These are phyloP conservation scores for Lampris megalopsis DNA, from an alignment of 2,113 vertebrate genomes.

Conservation along the genomic window DNA sequence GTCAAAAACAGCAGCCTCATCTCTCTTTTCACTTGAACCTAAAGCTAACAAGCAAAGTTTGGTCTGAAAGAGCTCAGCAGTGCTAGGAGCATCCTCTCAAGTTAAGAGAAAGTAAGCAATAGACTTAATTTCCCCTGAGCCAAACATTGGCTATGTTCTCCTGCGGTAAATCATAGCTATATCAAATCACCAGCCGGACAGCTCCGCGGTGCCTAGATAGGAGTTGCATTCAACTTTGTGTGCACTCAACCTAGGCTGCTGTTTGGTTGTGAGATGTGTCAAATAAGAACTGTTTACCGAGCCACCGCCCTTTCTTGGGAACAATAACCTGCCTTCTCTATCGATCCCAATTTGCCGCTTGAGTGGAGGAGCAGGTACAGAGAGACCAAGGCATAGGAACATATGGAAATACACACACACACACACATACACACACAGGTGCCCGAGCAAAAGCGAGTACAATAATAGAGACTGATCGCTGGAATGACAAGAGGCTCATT, in stretches of 20 bases:
- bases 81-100: constrained; percentile 60
- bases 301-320: constrained; percentile 44
- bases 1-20: constrained; percentile 73
- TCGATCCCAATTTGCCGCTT: constrained; percentile 66
- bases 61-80: constrained; percentile 45
- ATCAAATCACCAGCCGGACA: constrained; percentile 53
- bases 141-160: constrained; percentile 37
- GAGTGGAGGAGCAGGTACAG: constrained; percentile 30
- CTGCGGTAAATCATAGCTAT: constrained; percentile 50
- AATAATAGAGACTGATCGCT: constrained; percentile 8
- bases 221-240: constrained; percentile 40
- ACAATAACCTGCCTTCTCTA: constrained; percentile 51
- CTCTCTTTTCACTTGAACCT: constrained; percentile 64
- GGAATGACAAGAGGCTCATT: constrained; percentile 29
- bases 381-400: constrained; percentile 4
- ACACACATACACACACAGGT: neutral
- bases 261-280: constrained; percentile 47
- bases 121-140: constrained; percentile 66
- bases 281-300: constrained; percentile 53
- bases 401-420: constrained; percentile 14
- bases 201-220: constrained; percentile 47
- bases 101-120: constrained; percentile 64
- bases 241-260: constrained; percentile 48
- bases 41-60: constrained; percentile 78
- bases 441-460: constrained; percentile 20